These are phyloP conservation scores for Acleris sparsana DNA, from an alignment of 2,888 invertebrate genomes.

Conservation along the genomic window DNA sequence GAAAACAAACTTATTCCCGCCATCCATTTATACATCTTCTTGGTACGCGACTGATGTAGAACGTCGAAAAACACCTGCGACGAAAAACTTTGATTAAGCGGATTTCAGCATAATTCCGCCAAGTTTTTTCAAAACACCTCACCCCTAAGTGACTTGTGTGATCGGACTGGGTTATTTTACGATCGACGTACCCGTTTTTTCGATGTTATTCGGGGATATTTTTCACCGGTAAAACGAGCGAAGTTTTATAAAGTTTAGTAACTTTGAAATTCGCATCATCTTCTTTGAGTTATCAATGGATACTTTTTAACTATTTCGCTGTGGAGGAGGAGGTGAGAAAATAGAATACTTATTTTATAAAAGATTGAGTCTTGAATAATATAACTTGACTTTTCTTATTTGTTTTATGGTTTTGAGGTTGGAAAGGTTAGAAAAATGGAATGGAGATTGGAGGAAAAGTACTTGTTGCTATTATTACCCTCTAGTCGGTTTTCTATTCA, in stretches of 20 bases:
- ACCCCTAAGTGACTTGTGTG: slow-evolving; percentile 36
- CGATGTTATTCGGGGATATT: slow-evolving; percentile 35
- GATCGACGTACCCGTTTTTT: slow-evolving; percentile 30
- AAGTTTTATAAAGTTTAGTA: slow-evolving; percentile 32
- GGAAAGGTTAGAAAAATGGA: too few relatives aligned
- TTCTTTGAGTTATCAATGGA: slow-evolving; percentile 35
- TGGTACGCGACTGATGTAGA: not conserved
- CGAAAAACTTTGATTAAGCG: slow-evolving; percentile 56
- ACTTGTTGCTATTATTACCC: too few relatives aligned
- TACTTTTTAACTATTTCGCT: slow-evolving; percentile 35
- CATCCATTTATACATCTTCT: not conserved
- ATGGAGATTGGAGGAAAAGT: too few relatives aligned
- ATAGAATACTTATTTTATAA: slow-evolving; percentile 36
- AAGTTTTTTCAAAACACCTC: slow-evolving; percentile 40
- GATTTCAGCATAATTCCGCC: slow-evolving; percentile 54
- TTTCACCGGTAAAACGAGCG: slow-evolving; percentile 34
- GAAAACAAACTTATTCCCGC: not conserved
- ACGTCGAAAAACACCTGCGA: slow-evolving; percentile 51
- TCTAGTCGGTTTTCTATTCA: too few relatives aligned
- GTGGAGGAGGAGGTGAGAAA: slow-evolving; percentile 33
- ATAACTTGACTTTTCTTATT: not conserved
- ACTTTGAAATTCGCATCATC: slow-evolving; percentile 35
- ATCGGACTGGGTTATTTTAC: slow-evolving; percentile 37
- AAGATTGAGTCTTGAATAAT: slow-evolving; percentile 13
- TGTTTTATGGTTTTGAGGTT: too few relatives aligned